Base-by-base conservation (phyloP, 92 coral and sea anemone species). In the Diadumene lineata region DNA sequence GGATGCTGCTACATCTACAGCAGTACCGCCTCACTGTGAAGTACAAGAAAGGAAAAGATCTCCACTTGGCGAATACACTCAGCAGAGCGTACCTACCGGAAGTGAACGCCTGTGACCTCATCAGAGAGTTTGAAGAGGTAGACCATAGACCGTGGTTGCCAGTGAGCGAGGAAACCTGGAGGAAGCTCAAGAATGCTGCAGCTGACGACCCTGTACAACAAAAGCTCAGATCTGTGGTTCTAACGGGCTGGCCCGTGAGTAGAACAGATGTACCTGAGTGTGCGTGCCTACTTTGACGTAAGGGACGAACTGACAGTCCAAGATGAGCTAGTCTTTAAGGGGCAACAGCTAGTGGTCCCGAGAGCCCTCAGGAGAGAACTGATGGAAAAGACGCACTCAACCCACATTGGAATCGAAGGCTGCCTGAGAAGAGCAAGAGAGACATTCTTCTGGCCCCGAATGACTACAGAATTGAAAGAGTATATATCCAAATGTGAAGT, bases 1-100 rank as follows among this genome's bases (percentile, higher is more conserved):
- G 88, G n/a, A 84, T 72, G 84, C 30, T 84, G 31, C 70, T 82
- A 48, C 32, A 69, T 11, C 88, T 86, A 29, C 87, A 77, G 66
- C 77, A 53, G 28, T 86, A 86, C 77, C 71, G 64, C 51, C 81
- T 86, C 29, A 7, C 44, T 21, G 29, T 79, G 1, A 29, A 15
- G n/a, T 80, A 81, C 81, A 77, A 82, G 56, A 86, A 82, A 65
- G 91, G 84, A 21, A 72, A 78, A 46, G 69, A 82, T 2, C 71
- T 82, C 75, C 81, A 43, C 33, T 43, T 82, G 44, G 81, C 91
- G 1, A 87, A 86, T 63, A 86, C 91, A 11, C 73, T 81, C 18
- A 81, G 86, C 82, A 69, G 86, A 55, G 84, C 90, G 0, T 78
- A 29, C 56, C 71, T 71, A 11, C 86, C 81, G 15, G 84, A 82